Percentiles rank a stretch among this genome's conserved stretches.
Conservation (phyloP, 2,888 invertebrate genomes). For the Aphrophora alni region DNA sequence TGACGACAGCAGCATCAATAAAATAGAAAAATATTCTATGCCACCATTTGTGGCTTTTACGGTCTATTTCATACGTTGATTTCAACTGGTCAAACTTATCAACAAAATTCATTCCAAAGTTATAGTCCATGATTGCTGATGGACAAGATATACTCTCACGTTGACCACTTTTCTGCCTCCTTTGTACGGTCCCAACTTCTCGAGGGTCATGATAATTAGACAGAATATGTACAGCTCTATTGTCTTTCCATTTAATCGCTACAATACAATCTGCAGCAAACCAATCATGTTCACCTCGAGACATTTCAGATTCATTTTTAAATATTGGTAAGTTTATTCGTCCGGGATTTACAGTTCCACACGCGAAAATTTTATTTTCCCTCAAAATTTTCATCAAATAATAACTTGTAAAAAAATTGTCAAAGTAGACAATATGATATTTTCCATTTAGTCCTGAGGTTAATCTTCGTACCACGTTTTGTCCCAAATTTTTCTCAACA, state of each 20-base stretch:
- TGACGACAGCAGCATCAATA: constrained; percentile 49
- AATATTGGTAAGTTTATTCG: not conserved
- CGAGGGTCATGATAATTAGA: constrained; percentile 41
- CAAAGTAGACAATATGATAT: not conserved
- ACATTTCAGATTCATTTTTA: not conserved
- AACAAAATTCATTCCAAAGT: constrained; percentile 50
- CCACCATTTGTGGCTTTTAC: constrained; percentile 53
- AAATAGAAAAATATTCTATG: constrained; percentile 50
- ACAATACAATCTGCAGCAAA: constrained; percentile 12
- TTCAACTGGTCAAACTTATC: constrained; percentile 51
- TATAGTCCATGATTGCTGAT: constrained; percentile 49
- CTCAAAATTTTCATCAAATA: not conserved
- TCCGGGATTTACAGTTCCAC: not conserved
- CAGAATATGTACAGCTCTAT: constrained; percentile 27
- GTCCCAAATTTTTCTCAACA: not conserved
- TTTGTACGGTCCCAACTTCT: too few species aligned
- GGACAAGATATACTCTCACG: constrained; percentile 46
- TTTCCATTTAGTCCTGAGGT: not conserved
- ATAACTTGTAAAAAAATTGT: constrained; percentile 4
- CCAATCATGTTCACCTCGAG: constrained; percentile 13
- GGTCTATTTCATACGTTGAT: too few species aligned
- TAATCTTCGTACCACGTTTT: not conserved
- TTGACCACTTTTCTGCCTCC: constrained; percentile 21
- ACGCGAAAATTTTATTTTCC: not conserved
- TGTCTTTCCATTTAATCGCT: constrained; percentile 41